These are phyloP conservation scores for Gymnothorax javanicus DNA, from an alignment of 2,797 vertebrate species.

Conservation along the genomic window DNA sequence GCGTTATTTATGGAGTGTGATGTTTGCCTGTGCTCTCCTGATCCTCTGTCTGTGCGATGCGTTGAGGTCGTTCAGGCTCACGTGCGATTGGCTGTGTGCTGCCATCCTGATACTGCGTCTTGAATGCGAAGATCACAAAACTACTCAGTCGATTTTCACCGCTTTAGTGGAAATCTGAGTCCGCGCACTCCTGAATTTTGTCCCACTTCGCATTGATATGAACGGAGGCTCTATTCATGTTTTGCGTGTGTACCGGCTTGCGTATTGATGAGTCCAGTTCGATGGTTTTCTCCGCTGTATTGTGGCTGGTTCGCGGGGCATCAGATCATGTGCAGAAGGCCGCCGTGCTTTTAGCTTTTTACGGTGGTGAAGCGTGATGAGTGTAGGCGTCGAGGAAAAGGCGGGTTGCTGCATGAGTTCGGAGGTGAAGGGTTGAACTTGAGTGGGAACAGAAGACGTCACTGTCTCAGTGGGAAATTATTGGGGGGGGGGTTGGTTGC, in stretches of 20 bases:
- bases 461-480: slow-evolving; percentile 62
- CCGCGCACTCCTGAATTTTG: not conserved
- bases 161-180: not conserved
- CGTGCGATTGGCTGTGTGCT: not conserved
- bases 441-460: slow-evolving; percentile 50
- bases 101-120: not conserved
- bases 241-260: not conserved
- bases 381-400: not conserved
- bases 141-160: not conserved
- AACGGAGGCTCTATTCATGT: not conserved
- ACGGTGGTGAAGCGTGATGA: not conserved
- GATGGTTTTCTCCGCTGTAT: not conserved
- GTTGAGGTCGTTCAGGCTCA: not conserved
- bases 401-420: not conserved
- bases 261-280: not conserved
- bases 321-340: not conserved
- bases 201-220: not conserved
- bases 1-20: not conserved
- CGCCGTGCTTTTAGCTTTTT: not conserved
- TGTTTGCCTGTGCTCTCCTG: not conserved
- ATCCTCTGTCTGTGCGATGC: not conserved
- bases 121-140: not conserved
- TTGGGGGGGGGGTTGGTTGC: slow-evolving; percentile 41
- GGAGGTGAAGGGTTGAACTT: slow-evolving; percentile 27
- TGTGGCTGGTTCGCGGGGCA: not conserved